Evolutionary conservation across 1,140 invertebrate species (phyloP).

Genomic region (Calliopsis andreniformis): DNA sequence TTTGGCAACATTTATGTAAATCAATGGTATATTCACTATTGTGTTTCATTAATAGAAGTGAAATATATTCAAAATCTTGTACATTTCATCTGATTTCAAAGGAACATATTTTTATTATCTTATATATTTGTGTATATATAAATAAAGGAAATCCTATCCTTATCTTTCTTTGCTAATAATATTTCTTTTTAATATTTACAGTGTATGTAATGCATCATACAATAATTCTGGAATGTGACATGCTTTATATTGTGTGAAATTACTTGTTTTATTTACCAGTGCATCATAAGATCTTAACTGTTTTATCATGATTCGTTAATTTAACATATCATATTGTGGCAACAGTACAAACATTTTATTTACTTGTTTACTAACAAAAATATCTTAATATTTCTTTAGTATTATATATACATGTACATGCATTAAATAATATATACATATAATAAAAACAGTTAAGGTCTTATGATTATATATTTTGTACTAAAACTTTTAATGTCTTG

Average conservation of each 20-base stretch:
- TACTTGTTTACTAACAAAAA: background rate
- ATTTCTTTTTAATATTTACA: conserved; percentile 32
- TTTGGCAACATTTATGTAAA: conserved; percentile 12
- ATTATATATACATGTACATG: conserved; percentile 9
- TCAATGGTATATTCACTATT: conserved; percentile 2
- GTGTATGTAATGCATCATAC: conserved; percentile 29
- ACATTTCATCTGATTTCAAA: conserved; percentile 32
- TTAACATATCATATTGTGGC: background rate
- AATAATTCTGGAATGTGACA: conserved; percentile 31
- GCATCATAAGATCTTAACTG: conserved; percentile 49
- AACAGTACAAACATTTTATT: background rate
- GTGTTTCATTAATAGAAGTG: conserved; percentile 1
- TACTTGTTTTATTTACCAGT: conserved; percentile 47
- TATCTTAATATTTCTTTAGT: background rate
- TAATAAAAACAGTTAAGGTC: conserved; percentile 29
- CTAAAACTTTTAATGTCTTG: conserved; percentile 33
- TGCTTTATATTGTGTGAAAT: conserved; percentile 23
- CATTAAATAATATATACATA: conserved; percentile 7
- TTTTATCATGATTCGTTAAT: background rate
- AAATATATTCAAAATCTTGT: conserved; percentile 13
- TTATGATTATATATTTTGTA: conserved; percentile 40
- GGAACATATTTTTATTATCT: conserved; percentile 4
- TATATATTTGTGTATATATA: conserved; percentile 30
- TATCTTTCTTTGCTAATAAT: conserved; percentile 26
- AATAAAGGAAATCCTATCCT: conserved; percentile 40